Conservation (phyloP, 2,888 invertebrate genomes). For the Arctia plantaginis region DNA sequence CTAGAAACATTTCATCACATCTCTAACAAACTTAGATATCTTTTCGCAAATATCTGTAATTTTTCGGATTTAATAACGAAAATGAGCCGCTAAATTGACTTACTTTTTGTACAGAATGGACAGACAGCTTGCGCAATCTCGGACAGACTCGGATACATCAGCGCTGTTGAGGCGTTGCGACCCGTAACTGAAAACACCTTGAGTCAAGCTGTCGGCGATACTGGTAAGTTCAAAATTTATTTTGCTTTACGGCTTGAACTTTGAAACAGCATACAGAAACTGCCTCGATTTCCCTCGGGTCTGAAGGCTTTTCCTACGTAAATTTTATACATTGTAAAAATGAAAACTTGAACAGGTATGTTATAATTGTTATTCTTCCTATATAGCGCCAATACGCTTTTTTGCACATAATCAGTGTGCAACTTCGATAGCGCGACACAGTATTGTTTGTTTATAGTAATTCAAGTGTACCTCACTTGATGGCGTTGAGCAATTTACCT, state of each 20-base stretch:
- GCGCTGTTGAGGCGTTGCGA: slow-evolving; percentile 98
- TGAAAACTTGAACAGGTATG: no score
- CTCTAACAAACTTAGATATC: no score
- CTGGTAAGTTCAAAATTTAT: slow-evolving; percentile 66
- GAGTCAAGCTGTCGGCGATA: slow-evolving; percentile 82
- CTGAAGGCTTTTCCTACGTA: background rate
- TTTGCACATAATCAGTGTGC: background rate
- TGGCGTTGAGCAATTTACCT: background rate
- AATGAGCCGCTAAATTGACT: background rate
- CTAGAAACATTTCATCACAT: background rate
- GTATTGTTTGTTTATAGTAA: background rate
- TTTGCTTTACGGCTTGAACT: background rate
- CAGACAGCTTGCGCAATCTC: slow-evolving; percentile 99
- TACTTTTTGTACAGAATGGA: slow-evolving; percentile 90
- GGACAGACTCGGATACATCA: slow-evolving; percentile 98
- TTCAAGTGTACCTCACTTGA: background rate
- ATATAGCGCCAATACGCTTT: background rate
- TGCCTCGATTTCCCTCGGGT: background rate
- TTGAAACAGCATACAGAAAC: background rate
- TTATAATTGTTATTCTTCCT: background rate
- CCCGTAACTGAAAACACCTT: slow-evolving; percentile 92
- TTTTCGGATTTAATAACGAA: background rate
- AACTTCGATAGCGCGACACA: background rate
- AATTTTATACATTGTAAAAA: no score
- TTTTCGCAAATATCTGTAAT: no score